Evolutionary conservation across 2,797 vertebrate genomes (phyloP).

Genomic region (Xenops minutus): DNA sequence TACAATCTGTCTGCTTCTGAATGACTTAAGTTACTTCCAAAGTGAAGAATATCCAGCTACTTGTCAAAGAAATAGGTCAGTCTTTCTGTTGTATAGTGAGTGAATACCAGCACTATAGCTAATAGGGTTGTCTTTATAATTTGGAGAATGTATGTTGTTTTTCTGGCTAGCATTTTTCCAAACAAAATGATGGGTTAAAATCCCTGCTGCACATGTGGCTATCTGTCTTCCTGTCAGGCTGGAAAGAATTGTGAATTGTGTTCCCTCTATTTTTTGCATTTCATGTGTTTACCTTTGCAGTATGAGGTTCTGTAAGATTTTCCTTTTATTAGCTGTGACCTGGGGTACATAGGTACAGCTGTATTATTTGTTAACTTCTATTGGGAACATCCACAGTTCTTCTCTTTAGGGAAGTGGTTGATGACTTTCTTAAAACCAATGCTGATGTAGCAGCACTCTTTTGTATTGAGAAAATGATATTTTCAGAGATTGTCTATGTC

Average conservation of each 20-base stretch:
- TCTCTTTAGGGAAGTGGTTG: background rate
- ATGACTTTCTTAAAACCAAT: background rate
- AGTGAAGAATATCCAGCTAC: background rate
- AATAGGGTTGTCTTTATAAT: background rate
- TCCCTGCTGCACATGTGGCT: background rate
- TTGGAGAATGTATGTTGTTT: background rate
- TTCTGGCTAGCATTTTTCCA: background rate
- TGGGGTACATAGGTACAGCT: background rate
- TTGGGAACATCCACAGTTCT: background rate
- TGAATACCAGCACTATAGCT: background rate
- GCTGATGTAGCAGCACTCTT: background rate
- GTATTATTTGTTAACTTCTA: accelerated
- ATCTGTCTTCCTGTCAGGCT: background rate
- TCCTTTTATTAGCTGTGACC: background rate
- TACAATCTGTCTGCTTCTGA: background rate
- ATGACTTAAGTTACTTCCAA: background rate
- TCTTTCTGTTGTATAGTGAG: background rate
- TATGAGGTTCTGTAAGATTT: background rate
- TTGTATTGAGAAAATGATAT: background rate
- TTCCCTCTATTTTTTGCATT: background rate
- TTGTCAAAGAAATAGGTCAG: background rate
- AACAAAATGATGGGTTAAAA: background rate
- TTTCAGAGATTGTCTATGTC: background rate
- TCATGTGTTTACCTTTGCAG: background rate
- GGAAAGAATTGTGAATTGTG: background rate